phyloP scores from a whole-genome alignment of 2,797 vertebrate species.

The Tangara arthus region DNA sequence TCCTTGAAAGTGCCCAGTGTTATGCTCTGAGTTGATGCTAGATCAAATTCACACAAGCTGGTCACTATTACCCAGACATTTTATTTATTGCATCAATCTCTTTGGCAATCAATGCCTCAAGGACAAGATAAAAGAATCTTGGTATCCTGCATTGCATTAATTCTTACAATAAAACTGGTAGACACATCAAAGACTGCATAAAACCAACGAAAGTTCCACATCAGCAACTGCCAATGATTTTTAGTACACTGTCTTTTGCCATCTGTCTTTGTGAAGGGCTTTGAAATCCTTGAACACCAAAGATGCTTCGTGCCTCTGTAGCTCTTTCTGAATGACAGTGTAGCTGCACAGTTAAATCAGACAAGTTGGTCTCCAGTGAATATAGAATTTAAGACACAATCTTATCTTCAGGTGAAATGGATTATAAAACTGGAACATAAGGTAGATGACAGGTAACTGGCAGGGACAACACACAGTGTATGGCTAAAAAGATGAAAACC shows the following conservation, averaged over 20 bases:
- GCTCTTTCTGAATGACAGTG: not conserved
- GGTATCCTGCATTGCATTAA: not conserved
- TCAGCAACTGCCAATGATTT: not conserved
- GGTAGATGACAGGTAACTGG: not conserved
- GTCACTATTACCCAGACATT: not conserved
- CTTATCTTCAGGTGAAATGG: not conserved
- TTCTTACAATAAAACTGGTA: not conserved
- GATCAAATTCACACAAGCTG: not conserved
- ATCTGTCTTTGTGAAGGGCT: not conserved
- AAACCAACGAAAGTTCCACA: not conserved
- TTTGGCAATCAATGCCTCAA: not conserved
- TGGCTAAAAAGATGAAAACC: not conserved
- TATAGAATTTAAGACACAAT: not conserved
- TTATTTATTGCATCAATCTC: not conserved
- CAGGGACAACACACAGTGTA: not conserved
- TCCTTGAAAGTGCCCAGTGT: not conserved
- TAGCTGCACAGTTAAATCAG: not conserved
- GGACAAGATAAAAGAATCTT: not conserved
- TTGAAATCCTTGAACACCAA: not conserved
- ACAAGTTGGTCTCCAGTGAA: not conserved
- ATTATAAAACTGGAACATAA: not conserved
- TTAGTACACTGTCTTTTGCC: not conserved
- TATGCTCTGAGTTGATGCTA: not conserved
- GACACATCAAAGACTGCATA: not conserved
- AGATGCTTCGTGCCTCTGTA: not conserved